A percentile compares a stretch with the other conserved stretches of the same genome.
Conservation (phyloP, 2,113 vertebrate genomes). For the Chamaetylas fuelleborni region DNA sequence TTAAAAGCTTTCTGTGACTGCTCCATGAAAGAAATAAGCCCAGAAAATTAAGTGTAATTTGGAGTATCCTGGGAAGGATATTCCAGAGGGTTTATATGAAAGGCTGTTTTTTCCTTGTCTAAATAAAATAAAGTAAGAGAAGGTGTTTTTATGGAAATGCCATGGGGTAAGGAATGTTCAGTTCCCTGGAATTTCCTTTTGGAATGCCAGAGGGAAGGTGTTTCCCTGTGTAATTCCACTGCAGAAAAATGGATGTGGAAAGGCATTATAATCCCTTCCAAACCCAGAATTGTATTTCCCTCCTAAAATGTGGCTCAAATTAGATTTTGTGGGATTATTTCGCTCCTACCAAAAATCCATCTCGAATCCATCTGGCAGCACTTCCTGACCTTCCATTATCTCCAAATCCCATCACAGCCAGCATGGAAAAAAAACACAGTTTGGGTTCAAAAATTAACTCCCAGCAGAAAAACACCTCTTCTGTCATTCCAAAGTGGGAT, state of each 20-base stretch:
- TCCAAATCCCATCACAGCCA: not conserved
- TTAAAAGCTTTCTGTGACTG: not conserved
- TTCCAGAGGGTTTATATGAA: not conserved
- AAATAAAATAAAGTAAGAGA: constrained; percentile 23
- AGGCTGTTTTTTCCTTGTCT: not conserved
- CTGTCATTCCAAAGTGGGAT: not conserved
- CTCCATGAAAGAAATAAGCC: not conserved
- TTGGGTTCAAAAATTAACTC: not conserved
- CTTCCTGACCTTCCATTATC: not conserved
- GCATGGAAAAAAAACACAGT: not conserved
- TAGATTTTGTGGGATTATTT: constrained; percentile 32
- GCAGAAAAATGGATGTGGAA: constrained; percentile 22
- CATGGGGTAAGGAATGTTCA: not conserved
- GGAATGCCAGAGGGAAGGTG: constrained; percentile 43
- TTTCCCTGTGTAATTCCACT: constrained; percentile 33
- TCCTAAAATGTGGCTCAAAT: constrained; percentile 40
- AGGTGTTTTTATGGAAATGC: constrained; percentile 53
- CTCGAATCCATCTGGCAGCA: not conserved
- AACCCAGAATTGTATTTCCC: not conserved
- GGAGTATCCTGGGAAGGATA: not conserved
- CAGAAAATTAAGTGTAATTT: not conserved
- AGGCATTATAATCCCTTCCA: constrained; percentile 4
- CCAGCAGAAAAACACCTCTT: not conserved
- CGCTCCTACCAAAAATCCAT: constrained; percentile 16
- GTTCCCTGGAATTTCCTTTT: constrained; percentile 56